These are phyloP conservation scores for Columbina picui DNA, from an alignment of 2,113 vertebrate species.

Conservation along the genomic window DNA sequence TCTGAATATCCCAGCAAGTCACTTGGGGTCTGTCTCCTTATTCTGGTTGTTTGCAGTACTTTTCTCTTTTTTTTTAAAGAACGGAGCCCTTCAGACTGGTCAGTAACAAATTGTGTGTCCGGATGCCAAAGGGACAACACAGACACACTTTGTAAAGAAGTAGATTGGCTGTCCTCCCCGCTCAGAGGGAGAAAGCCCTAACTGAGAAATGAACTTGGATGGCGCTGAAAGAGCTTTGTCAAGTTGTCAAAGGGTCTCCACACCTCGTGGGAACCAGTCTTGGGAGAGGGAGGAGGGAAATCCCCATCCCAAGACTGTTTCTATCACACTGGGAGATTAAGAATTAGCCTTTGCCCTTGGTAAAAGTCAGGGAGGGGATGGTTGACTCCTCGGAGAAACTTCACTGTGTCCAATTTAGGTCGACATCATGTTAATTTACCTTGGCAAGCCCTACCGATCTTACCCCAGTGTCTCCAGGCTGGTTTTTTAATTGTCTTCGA, in stretches of 20 bases:
- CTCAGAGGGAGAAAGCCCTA: not conserved
- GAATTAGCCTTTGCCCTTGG: not conserved
- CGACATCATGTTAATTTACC: fast-evolving
- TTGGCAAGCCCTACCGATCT: not conserved
- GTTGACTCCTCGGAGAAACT: not conserved
- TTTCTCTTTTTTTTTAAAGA: not conserved
- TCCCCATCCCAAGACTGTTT: not conserved
- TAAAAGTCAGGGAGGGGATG: not conserved
- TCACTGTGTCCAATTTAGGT: not conserved
- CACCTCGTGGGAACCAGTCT: not conserved
- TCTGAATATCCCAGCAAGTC: not conserved
- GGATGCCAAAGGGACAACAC: slow-evolving; percentile 13
- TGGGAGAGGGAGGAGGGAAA: not conserved
- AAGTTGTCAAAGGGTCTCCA: not conserved
- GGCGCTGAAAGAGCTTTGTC: not conserved
- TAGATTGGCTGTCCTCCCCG: not conserved
- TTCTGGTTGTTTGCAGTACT: not conserved
- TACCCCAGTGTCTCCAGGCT: not conserved
- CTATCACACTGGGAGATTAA: not conserved
- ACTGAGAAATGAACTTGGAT: not conserved
- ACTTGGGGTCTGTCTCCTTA: not conserved
- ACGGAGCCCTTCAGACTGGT: not conserved
- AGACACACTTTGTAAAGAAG: slow-evolving; percentile 2
- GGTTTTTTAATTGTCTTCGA: not conserved
- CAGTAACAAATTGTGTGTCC: not conserved